Evolutionary conservation across 2,888 invertebrate species (phyloP).

Genomic region (Machimus rusticus): DNA sequence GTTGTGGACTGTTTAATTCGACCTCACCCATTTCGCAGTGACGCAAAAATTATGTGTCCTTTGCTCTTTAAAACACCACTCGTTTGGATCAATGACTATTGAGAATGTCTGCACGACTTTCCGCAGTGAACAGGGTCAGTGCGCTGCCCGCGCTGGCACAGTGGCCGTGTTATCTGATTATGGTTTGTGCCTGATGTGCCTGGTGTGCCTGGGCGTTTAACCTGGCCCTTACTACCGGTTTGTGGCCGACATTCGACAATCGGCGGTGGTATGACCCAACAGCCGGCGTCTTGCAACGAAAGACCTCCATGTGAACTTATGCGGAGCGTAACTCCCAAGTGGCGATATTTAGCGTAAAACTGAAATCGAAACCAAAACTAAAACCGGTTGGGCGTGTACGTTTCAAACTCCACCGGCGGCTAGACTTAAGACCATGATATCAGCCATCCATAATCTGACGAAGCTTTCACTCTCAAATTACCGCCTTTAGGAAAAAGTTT

Average conservation of each 20-base stretch:
- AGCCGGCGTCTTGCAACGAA: not conserved
- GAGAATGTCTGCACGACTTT: not conserved
- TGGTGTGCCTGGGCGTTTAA: not conserved
- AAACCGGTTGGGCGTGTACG: slow-evolving; percentile 29
- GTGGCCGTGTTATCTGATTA: not conserved
- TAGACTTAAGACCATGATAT: not conserved
- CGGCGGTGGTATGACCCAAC: not conserved
- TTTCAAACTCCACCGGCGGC: not conserved
- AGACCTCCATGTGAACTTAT: not conserved
- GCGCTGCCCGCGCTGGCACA: not conserved
- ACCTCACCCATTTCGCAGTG: not conserved
- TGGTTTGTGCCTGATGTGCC: not conserved
- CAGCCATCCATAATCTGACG: not conserved
- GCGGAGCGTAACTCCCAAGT: not conserved
- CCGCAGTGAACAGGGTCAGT: not conserved
- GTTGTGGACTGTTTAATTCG: too few relatives aligned
- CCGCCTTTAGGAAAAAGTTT: slow-evolving; percentile 1
- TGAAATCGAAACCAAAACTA: slow-evolving; percentile 5
- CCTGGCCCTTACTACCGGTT: not conserved
- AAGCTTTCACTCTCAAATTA: slow-evolving; percentile 29
- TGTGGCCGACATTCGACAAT: not conserved
- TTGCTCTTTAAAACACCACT: not conserved
- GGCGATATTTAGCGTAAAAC: not conserved
- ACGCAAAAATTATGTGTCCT: not conserved
- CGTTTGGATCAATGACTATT: not conserved